Conservation (phyloP, 2,797 vertebrate genomes). For the Morelia viridis region DNA sequence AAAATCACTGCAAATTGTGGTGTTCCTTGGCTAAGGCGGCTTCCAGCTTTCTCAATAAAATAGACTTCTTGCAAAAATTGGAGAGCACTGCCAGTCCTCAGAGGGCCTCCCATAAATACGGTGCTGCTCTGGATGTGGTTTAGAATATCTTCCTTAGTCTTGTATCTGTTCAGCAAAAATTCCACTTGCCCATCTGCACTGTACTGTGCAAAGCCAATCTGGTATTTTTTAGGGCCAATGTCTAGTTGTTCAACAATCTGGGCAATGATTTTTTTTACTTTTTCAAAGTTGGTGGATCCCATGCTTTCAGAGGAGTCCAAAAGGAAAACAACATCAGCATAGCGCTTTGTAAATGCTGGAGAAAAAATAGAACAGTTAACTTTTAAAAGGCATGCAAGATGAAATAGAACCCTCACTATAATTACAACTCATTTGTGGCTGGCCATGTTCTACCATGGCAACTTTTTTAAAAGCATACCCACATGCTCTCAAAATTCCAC, state of each 20-base stretch:
- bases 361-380: not conserved
- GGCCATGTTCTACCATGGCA: not conserved
- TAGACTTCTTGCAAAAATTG: slow-evolving; percentile 63
- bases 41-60: slow-evolving; percentile 71
- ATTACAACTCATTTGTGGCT: not conserved
- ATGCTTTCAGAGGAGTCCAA: slow-evolving; percentile 71
- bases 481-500: not conserved
- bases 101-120: slow-evolving; percentile 50
- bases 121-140: slow-evolving; percentile 57
- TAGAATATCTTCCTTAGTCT: slow-evolving; percentile 65
- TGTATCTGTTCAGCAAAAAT: slow-evolving; percentile 74
- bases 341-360: slow-evolving; percentile 67
- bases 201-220: slow-evolving; percentile 81
- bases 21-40: slow-evolving; percentile 71
- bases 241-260: slow-evolving; percentile 69
- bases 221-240: slow-evolving; percentile 69
- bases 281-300: slow-evolving; percentile 57
- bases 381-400: not conserved
- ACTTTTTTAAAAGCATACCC: not conserved
- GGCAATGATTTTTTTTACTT: slow-evolving; percentile 62
- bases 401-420: not conserved
- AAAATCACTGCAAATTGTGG: slow-evolving; percentile 77
- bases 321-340: slow-evolving; percentile 83
- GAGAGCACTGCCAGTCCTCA: slow-evolving; percentile 73
- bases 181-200: slow-evolving; percentile 63